Evolutionary conservation across 1,140 invertebrate genomes (phyloP), one percentile per base, ranked within the genome.

Genomic region (Zophobas atratus): DNA sequence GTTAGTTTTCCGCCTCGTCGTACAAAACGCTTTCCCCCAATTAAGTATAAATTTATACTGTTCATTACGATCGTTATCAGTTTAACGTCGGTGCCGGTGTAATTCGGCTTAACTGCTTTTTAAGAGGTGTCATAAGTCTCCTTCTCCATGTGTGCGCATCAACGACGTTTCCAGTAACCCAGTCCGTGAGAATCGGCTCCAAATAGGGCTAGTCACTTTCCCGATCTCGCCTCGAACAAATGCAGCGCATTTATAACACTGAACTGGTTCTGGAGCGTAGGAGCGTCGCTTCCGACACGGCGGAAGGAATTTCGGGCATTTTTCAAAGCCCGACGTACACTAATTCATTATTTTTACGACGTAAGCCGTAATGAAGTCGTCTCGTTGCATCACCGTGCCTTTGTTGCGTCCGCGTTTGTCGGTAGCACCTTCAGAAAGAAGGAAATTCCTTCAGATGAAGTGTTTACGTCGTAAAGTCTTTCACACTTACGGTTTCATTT

Each of bases 131-230:
- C 73, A 75, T 75, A 75, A 75, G 33, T 60, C 39, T 75, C 56
- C 4, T 38, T 57, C 55, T 67, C 43, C 38, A 73, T 38, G 49
- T 55, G 36, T 39, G 49, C 36, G 71, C 49, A 73, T 78, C 79
- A 80, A 80, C 70, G 77, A 70, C 48, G 74, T 72, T 80, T 78
- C 63, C 53, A 76, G 72, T 78, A 79, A 79, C 80, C 76, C 75
- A 79, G 80, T 79, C 80, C 75, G 70, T 75, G 71, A 79, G 75
- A 81, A 79, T 76, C 60, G 57, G 70, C 36, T 70, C 77, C 77
- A 79, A 79, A 81, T 79, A 81, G 73, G 77, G 71, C 51, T 8
- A 46, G 71, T 73, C 71, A 73, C 71, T 73, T 73, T 73, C 71
- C 71, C 36, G 55, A 41, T 56, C 49, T 73, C n/a, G 38, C 34